Evolutionary conservation across 2,113 vertebrate species (phyloP).

Genomic region (Melanotaenia duboulayi): DNA sequence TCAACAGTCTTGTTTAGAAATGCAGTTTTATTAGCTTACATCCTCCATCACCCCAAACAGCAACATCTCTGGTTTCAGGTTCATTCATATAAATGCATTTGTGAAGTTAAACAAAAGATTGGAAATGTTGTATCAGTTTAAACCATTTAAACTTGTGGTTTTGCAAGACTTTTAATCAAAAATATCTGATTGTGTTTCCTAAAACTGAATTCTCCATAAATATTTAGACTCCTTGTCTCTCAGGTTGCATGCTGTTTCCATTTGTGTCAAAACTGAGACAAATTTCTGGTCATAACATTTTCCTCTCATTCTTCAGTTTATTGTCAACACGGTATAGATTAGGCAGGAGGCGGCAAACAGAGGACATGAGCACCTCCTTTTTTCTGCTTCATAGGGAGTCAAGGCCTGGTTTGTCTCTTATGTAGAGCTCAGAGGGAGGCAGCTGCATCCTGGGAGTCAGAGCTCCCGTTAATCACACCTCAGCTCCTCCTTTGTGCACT

Average conservation of each 20-base stretch:
- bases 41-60: not conserved
- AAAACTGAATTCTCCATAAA: conserved; percentile 4
- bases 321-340: conserved; percentile 7
- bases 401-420: conserved; percentile 43
- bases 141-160: conserved; percentile 3
- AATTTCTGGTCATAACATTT: not conserved
- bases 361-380: conserved; percentile 18
- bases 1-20: conserved; percentile 24
- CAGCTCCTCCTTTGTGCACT: conserved; percentile 67
- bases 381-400: conserved; percentile 46
- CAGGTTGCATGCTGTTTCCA: not conserved
- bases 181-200: not conserved
- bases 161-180: conserved; percentile 9
- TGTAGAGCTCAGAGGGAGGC: conserved; percentile 53
- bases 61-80: not conserved
- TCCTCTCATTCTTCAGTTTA: not conserved
- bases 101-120: not conserved
- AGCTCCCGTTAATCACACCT: conserved; percentile 62
- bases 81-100: not conserved
- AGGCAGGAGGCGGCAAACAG: conserved; percentile 1
- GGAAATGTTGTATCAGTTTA: not conserved
- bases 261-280: not conserved
- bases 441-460: conserved; percentile 63
- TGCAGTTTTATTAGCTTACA: not conserved
- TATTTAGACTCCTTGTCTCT: conserved; percentile 7